Evolutionary conservation across 2,113 vertebrate genomes (phyloP), one percentile per base, ranked within the genome.

Genomic region (Tringa solitaria): DNA sequence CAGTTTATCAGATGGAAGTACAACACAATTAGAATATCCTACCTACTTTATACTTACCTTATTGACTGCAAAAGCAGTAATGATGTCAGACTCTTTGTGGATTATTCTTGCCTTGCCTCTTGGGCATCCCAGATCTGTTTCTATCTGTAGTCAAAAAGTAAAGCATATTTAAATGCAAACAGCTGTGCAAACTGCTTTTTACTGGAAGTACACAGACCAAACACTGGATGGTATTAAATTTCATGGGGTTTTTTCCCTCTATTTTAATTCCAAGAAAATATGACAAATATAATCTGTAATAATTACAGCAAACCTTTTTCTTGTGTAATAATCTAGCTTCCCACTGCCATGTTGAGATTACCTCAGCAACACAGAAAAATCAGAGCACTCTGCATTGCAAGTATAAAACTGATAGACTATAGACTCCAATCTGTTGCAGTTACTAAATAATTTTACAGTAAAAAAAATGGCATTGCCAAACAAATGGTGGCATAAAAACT

Each of bases 51-150:
- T 51, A 94, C 96, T 96, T 84, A 98, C 98, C 91, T 98, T 98
- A 97, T 98, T 98, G 93, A 98, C 98, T 87, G 98, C 98, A 97
- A 98, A 98, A 63, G 98, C 98, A 93, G 98, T 98, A 95, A 98
- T 98, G 68, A 98, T 98, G 90, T 98, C 98, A 59, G 98, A 98
- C 63, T 98, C 98, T 57, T 98, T 98, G 94, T 98, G 98, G 76
- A 98, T 98, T 96, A 98, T 98, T 96, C 98, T 98, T 96, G 98
- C 98, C 95, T 98, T 98, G 87, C 98, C 97, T 96, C 97, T 98
- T 69, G 97, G 92, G 56, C 97, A 97, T 73, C 97, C 98, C 67
- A 95, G 77, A 95, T 98, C 98, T 93, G 97, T 88, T 97, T 98
- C 98, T 89, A 97, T 91, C 98, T 98, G 95, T 79, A 96, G 70